A percentile compares a stretch with the other conserved stretches of the same genome.
Evolutionary conservation across 2,797 vertebrate genomes (phyloP).

Genomic region (Rhincodon typus): DNA sequence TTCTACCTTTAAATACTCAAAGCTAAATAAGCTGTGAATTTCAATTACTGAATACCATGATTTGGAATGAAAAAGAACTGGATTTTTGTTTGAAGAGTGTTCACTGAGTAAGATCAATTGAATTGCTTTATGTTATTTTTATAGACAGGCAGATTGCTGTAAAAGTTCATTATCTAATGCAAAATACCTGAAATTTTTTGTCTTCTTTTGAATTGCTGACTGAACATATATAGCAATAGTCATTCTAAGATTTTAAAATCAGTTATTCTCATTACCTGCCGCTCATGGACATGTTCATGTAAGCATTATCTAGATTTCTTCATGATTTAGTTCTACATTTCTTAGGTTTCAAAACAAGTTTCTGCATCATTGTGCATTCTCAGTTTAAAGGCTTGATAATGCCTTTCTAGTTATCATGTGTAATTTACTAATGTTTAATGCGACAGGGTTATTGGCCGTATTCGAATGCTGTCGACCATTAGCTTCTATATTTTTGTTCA

Average conservation of each 20-base stretch:
- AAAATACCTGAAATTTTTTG: not conserved
- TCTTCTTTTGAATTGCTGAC: not conserved
- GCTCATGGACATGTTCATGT: not conserved
- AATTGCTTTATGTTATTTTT: not conserved
- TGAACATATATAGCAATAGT: not conserved
- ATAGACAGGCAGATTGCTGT: not conserved
- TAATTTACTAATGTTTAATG: conserved; percentile 36
- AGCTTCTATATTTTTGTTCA: conserved; percentile 36
- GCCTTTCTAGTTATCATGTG: conserved; percentile 15
- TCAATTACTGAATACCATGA: not conserved
- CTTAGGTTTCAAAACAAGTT: not conserved
- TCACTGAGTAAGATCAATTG: not conserved
- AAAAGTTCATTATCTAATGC: not conserved
- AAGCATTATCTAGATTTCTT: not conserved
- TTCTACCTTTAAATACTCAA: not conserved
- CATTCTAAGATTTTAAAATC: not conserved
- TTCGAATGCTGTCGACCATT: conserved; percentile 29
- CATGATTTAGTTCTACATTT: not conserved
- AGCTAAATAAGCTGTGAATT: not conserved
- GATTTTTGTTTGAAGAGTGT: not conserved
- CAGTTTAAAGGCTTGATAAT: conserved; percentile 24
- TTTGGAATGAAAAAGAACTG: not conserved
- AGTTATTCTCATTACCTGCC: not conserved
- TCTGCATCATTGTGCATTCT: conserved; percentile 2
- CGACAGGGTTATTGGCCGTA: conserved; percentile 30